Conservation (phyloP, 2,113 vertebrate species). For the Machaerirhynchus nigripectus region DNA sequence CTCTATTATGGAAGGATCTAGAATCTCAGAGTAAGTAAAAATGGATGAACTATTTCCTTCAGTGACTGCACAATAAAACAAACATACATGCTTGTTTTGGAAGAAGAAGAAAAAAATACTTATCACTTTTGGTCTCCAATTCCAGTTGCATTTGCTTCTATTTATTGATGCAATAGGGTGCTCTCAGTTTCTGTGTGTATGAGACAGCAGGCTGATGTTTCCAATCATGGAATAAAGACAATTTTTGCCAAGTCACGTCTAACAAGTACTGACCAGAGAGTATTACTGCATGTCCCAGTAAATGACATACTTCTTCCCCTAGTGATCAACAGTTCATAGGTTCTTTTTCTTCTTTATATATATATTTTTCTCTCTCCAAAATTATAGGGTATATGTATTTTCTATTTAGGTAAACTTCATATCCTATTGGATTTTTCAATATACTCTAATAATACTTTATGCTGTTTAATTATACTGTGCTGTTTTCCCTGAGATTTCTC, state of each 20-base stretch:
- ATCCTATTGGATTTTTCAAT: neutral
- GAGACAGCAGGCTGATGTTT: neutral
- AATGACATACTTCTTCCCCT: neutral
- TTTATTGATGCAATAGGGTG: neutral
- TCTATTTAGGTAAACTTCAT: neutral
- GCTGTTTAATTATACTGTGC: neutral
- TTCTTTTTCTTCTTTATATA: neutral
- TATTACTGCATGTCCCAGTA: neutral
- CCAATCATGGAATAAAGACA: neutral
- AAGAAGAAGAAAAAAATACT: neutral
- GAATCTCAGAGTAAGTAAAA: neutral
- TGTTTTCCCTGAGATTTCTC: neutral
- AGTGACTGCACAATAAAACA: neutral
- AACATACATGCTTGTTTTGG: neutral
- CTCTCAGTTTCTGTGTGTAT: neutral
- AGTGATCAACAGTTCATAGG: neutral
- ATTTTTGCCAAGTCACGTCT: neutral
- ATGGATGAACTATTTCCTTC: neutral
- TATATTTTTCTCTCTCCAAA: neutral
- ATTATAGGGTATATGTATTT: neutral
- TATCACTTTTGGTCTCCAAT: neutral
- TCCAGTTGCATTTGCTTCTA: neutral
- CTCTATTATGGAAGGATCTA: neutral
- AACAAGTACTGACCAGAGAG: neutral
- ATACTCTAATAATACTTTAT: neutral